phyloP scores from a whole-genome alignment of 2,113 vertebrate species.

The Albula glossodonta region DNA sequence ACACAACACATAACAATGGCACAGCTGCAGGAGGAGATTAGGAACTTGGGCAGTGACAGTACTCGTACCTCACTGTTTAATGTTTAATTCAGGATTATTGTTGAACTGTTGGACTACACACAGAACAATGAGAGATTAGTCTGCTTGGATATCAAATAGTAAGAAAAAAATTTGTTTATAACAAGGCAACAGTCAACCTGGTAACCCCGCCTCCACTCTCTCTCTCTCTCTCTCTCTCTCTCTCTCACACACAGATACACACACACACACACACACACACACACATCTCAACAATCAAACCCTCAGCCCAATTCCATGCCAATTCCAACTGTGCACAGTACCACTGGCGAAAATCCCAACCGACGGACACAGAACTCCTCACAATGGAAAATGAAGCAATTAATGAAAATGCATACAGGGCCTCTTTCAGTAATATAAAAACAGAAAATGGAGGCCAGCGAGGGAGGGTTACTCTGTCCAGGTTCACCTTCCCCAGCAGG shows the following conservation, averaged over 20 bases:
- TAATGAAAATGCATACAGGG: slow-evolving; percentile 7
- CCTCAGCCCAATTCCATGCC: slow-evolving; percentile 10
- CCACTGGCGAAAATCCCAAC: slow-evolving; percentile 29
- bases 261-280: not conserved
- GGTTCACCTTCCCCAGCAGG: slow-evolving; percentile 6
- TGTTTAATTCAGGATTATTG: not conserved
- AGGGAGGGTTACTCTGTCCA: not conserved
- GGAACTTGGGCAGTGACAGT: not conserved
- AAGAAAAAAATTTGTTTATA: not conserved
- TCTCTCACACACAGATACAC: not conserved
- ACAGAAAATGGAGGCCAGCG: not conserved
- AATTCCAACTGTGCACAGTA: slow-evolving; percentile 14
- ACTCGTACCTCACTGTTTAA: not conserved
- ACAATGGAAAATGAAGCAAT: slow-evolving; percentile 24
- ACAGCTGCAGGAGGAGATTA: not conserved
- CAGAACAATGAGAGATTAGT: not conserved
- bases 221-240: not conserved
- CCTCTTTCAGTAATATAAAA: not conserved
- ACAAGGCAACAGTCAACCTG: not conserved
- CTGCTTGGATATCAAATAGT: not conserved
- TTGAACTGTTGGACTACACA: not conserved
- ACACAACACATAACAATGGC: not conserved
- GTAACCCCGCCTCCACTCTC: slow-evolving; percentile 2
- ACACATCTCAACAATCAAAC: not conserved
- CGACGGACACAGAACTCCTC: slow-evolving; percentile 30